phyloP scores from a whole-genome alignment of 2,888 invertebrate genomes.

The Dinocampus coccinellae region DNA sequence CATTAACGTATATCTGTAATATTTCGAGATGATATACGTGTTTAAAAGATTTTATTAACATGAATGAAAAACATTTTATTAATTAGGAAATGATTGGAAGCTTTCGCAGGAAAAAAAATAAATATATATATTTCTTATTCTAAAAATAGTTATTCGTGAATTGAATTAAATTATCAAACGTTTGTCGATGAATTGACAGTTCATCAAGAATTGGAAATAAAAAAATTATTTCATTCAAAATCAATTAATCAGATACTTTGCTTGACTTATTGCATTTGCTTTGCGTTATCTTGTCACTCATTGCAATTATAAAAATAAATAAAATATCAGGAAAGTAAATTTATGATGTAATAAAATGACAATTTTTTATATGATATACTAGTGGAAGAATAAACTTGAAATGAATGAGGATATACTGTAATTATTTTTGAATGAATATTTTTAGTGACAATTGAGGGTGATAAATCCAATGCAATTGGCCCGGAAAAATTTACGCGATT shows the following conservation, averaged over 20 bases:
- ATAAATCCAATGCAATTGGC: conserved; percentile 69
- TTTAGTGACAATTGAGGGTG: conserved; percentile 78
- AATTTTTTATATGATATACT: neutral
- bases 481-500: conserved; percentile 86
- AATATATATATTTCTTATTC: too few relatives aligned
- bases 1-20: neutral
- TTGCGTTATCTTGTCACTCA: neutral
- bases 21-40: neutral
- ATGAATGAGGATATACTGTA: neutral
- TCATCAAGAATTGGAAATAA: conserved; percentile 1
- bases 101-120: neutral
- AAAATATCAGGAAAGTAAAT: neutral
- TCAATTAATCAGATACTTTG: conserved; percentile 11
- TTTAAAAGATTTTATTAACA: neutral
- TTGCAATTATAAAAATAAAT: conserved; percentile 6
- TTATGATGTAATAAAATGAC: neutral
- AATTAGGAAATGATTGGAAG: neutral
- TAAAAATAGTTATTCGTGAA: neutral
- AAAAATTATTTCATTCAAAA: neutral
- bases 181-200: neutral
- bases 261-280: conserved; percentile 1
- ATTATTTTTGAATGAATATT: conserved; percentile 28
- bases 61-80: neutral
- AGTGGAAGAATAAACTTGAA: neutral
- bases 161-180: conserved; percentile 18